Base-by-base conservation (phyloP, 92 coral and sea anemone species). In the Phenganax stokvisi region DNA sequence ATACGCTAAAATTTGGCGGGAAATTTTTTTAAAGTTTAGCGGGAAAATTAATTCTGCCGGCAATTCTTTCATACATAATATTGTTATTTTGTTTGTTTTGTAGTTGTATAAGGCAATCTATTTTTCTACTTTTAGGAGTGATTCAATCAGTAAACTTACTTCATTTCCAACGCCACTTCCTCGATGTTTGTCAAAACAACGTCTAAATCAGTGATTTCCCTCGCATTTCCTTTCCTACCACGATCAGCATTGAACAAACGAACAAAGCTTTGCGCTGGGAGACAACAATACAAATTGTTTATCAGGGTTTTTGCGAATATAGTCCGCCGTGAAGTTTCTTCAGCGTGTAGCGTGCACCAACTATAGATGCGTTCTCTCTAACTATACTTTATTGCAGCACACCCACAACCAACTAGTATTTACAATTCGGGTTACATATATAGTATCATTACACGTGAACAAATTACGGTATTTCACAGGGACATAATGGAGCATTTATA, bases 231-330 rank as follows among this genome's bases (percentile, higher is more conserved):
- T 81, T 87, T 89, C 79, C 97, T 89, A 1, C 98, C 93, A 12
- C 88, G 97, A 73, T 91, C 94, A 20, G 97, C 98, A 83, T 93
- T 87, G 84, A 88, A 91, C 72, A 93, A 59, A 67, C 98, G 86
- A 57, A 93, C 98, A 87, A 93, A 91, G 59, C 83, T 93, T 71
- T 91, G 87, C 54, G 84, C 97, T 93, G 71, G 15, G 4, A 28
- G 55, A 28, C 16, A 47, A 37, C 13, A 13, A 25, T 29, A 10
- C 27, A 57, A 51, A 53, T 25, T 51, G 12, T 8, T 56, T 3
- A 75, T 20, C 8, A 17, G 25, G 65, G 65, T 13, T 25, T 59
- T 13, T 59, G 25, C 7, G 7, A 59, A 7, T 59, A 59, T 12
- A 1, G 2, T 12, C 25, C 25, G 2, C 15, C 15, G 3, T 1